These are phyloP conservation scores for Hymenopus coronatus DNA, from an alignment of 2,888 invertebrate species.

Conservation along the genomic window DNA sequence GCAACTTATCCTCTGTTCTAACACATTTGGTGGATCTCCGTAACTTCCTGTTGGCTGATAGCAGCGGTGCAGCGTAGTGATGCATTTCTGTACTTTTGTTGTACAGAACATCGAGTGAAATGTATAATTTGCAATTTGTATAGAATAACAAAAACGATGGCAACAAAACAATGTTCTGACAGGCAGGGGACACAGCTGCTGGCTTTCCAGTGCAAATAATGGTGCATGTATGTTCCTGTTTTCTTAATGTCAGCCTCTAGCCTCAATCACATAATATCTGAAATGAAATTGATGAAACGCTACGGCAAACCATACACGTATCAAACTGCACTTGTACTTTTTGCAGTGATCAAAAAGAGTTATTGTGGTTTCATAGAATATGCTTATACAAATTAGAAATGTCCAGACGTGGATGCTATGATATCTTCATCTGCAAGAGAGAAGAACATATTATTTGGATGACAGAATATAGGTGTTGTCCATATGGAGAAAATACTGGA, in stretches of 20 bases:
- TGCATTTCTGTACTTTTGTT: neutral
- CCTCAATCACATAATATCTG: neutral
- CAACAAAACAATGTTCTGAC: neutral
- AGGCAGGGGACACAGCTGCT: neutral
- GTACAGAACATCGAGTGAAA: neutral
- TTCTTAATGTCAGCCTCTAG: neutral
- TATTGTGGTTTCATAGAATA: too few relatives aligned
- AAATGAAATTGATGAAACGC: neutral
- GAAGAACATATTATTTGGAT: too few relatives aligned
- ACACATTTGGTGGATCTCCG: too few relatives aligned
- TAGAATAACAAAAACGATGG: neutral
- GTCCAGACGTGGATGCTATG: too few relatives aligned
- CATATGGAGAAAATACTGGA: too few relatives aligned
- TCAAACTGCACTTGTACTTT: neutral
- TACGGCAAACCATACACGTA: neutral
- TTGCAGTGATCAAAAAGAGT: neutral
- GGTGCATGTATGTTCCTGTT: neutral
- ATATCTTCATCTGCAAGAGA: too few relatives aligned
- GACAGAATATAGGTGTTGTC: too few relatives aligned
- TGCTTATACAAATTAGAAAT: too few relatives aligned
- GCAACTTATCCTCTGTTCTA: too few relatives aligned
- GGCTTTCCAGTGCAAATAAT: neutral
- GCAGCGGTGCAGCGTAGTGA: neutral
- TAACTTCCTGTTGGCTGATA: too few relatives aligned
- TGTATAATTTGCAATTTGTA: neutral